These are phyloP conservation scores for Nyctibius bracteatus DNA, from an alignment of 2,113 vertebrate species.

Conservation along the genomic window DNA sequence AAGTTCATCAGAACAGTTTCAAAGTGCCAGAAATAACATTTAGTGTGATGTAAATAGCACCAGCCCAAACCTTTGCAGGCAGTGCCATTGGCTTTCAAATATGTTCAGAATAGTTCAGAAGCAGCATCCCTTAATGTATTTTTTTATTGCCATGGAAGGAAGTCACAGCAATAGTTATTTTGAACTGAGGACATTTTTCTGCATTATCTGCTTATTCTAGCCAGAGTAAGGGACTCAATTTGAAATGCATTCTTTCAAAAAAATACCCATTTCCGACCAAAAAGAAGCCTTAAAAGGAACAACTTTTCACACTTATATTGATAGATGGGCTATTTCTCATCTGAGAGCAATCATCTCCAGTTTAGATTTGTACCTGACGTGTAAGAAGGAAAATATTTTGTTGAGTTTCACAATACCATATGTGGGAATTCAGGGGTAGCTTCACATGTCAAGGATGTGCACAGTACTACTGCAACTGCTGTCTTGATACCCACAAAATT, in stretches of 20 bases:
- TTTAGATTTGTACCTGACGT: not conserved
- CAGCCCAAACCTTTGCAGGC: not conserved
- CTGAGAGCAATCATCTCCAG: not conserved
- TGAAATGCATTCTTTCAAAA: not conserved
- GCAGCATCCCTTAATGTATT: not conserved
- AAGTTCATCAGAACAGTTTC: not conserved
- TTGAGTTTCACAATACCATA: not conserved
- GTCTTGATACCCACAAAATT: not conserved
- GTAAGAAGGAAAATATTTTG: not conserved
- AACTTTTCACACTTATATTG: not conserved
- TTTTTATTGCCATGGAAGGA: constrained; percentile 9
- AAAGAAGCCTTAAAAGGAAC: not conserved
- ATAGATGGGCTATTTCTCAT: not conserved
- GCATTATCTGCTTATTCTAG: not conserved
- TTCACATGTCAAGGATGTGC: not conserved
- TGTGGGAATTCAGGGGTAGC: not conserved
- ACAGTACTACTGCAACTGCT: not conserved
- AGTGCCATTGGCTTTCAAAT: constrained; percentile 18
- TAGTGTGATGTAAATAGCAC: not conserved
- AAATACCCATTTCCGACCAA: not conserved
- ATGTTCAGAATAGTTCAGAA: not conserved
- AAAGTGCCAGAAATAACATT: constrained; percentile 25
- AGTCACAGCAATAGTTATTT: constrained; percentile 2
- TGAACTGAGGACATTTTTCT: not conserved
- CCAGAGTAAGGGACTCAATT: not conserved